A percentile compares a stretch with the other conserved stretches of the same genome.
These are phyloP conservation scores for Catharus bicknelli DNA, from an alignment of 2,113 vertebrate genomes.

Conservation along the genomic window DNA sequence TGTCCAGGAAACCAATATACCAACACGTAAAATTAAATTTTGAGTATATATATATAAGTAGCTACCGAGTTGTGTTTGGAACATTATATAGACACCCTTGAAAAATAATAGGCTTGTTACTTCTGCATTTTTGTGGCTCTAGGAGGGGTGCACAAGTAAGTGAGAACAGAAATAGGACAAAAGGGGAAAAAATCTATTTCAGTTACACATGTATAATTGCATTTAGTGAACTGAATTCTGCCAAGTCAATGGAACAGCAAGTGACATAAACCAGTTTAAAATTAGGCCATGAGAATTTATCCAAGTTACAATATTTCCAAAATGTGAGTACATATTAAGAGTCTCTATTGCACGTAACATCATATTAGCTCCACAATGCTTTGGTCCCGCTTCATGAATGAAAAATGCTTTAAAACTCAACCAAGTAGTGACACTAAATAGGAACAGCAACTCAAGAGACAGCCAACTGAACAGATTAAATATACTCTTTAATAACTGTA, in stretches of 20 bases:
- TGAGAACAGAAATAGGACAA: background rate
- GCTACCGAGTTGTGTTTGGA: background rate
- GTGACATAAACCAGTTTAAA: constrained; percentile 29
- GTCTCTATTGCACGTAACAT: background rate
- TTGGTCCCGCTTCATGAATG: constrained; percentile 9
- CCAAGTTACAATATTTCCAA: constrained; percentile 13
- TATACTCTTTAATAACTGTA: constrained; percentile 8
- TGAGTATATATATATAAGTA: background rate
- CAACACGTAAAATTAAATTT: background rate
- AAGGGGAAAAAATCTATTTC: background rate
- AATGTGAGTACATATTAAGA: background rate
- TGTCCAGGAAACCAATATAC: background rate
- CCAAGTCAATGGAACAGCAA: background rate
- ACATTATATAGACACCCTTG: background rate
- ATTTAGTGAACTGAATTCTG: constrained; percentile 1
- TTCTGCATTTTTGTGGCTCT: background rate
- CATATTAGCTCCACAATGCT: background rate
- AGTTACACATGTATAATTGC: background rate
- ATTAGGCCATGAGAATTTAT: background rate
- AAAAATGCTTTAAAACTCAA: constrained; percentile 42
- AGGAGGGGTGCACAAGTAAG: background rate
- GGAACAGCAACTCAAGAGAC: background rate
- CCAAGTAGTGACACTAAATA: constrained; percentile 6
- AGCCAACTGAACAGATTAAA: constrained; percentile 1
- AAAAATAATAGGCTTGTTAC: background rate